These are phyloP conservation scores for Manis pentadactyla DNA, from an alignment of 2,797 vertebrate species.

Conservation along the genomic window DNA sequence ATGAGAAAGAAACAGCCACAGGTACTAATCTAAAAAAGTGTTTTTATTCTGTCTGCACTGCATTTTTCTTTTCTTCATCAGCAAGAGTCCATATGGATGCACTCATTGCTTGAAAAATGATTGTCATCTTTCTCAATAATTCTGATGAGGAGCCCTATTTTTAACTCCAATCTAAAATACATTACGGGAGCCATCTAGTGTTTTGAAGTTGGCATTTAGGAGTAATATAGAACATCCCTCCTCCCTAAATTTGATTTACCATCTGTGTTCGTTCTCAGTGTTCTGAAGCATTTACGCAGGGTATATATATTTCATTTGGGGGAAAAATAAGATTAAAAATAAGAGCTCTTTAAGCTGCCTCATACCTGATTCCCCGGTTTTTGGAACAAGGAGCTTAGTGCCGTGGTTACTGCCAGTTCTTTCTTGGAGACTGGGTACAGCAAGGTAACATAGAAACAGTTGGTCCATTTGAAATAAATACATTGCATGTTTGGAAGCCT, in stretches of 20 bases:
- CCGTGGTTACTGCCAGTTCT: neutral
- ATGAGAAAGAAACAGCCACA: conserved; percentile 61
- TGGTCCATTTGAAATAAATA: neutral
- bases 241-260: conserved; percentile 63
- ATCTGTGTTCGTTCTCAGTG: conserved; percentile 53
- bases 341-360: neutral
- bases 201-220: conserved; percentile 68
- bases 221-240: conserved; percentile 48
- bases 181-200: conserved; percentile 84
- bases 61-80: conserved; percentile 75
- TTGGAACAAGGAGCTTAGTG: neutral
- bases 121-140: conserved; percentile 80
- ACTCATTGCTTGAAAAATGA: conserved; percentile 82
- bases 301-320: conserved; percentile 36
- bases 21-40: neutral
- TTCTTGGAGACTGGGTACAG: neutral
- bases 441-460: neutral
- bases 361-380: neutral
- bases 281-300: neutral
- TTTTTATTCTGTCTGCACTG: conserved; percentile 49
- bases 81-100: conserved; percentile 78
- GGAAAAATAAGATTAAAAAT: conserved; percentile 11
- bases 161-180: conserved; percentile 75
- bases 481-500: neutral
- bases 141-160: conserved; percentile 79